Evolutionary conservation across 2,888 invertebrate genomes (phyloP).

Genomic region (Plebejus argus): DNA sequence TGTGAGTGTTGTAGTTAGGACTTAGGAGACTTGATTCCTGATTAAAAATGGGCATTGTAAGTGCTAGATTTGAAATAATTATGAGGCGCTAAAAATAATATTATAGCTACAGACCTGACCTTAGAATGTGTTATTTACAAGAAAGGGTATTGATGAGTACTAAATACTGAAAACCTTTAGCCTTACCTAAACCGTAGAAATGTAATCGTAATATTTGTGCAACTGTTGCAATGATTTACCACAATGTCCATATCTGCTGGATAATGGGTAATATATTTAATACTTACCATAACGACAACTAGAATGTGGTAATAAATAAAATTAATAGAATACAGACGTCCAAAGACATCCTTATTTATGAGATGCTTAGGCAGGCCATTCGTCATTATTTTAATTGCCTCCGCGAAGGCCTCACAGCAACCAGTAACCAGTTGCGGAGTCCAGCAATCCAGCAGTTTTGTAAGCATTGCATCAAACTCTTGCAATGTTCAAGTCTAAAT

Average conservation of each 20-base stretch:
- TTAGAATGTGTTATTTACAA: too few species aligned
- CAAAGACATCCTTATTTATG: constrained; percentile 39
- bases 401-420: constrained; percentile 40
- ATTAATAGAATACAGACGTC: constrained; percentile 39
- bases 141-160: background rate
- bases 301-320: constrained; percentile 40
- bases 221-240: background rate
- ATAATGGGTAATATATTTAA: constrained; percentile 27
- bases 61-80: background rate
- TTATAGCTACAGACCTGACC: too few species aligned
- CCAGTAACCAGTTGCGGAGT: constrained; percentile 35
- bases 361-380: constrained; percentile 37
- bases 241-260: background rate
- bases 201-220: background rate
- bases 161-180: background rate
- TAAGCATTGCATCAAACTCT: constrained; percentile 12
- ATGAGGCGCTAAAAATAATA: background rate
- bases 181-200: constrained; percentile 23
- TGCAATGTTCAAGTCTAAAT: background rate
- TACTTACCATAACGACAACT: constrained; percentile 35
- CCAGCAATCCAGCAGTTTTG: constrained; percentile 11
- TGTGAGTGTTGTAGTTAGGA: background rate
- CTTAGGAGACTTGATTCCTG: too few species aligned
- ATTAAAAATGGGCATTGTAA: too few species aligned
- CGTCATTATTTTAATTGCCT: constrained; percentile 44